Evolutionary conservation across 1,140 invertebrate species (phyloP).

Genomic region (Cylas formicarius): DNA sequence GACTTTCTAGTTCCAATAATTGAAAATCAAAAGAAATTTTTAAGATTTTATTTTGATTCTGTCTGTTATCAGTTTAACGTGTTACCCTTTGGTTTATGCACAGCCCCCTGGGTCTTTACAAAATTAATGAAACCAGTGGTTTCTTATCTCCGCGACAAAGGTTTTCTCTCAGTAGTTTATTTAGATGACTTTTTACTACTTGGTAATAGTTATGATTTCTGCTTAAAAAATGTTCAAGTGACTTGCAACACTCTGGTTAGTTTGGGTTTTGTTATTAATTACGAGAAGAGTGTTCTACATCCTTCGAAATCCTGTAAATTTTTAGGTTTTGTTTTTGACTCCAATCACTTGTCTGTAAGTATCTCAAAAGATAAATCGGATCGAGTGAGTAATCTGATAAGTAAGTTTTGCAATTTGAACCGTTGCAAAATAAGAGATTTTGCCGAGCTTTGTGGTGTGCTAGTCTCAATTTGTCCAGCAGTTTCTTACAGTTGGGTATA

Average conservation of each 20-base stretch:
- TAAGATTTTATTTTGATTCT: constrained; percentile 14
- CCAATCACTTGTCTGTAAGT: not conserved
- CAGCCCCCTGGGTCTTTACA: no score
- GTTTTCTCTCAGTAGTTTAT: constrained; percentile 13
- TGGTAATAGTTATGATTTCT: constrained; percentile 5
- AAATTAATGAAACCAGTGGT: constrained; percentile 14
- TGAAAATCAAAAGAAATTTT: constrained; percentile 13
- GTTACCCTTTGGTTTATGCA: constrained; percentile 4
- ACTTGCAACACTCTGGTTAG: not conserved
- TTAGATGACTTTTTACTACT: constrained; percentile 21
- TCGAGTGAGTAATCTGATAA: no score
- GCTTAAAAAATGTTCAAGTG: constrained; percentile 10
- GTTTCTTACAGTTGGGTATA: no score
- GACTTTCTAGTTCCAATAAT: constrained; percentile 5
- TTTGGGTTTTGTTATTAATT: constrained; percentile 11
- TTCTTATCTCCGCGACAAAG: constrained; percentile 1
- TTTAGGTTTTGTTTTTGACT: constrained; percentile 3
- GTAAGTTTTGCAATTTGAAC: no score
- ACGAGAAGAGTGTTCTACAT: constrained; percentile 1
- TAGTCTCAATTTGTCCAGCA: not conserved
- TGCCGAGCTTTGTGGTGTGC: not conserved
- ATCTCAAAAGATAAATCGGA: constrained; percentile 8
- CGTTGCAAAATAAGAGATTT: no score
- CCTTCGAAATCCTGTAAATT: not conserved
- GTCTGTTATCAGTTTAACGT: constrained; percentile 8